Evolutionary conservation across 2,113 vertebrate species (phyloP).

Genomic region (Cairina moschata): DNA sequence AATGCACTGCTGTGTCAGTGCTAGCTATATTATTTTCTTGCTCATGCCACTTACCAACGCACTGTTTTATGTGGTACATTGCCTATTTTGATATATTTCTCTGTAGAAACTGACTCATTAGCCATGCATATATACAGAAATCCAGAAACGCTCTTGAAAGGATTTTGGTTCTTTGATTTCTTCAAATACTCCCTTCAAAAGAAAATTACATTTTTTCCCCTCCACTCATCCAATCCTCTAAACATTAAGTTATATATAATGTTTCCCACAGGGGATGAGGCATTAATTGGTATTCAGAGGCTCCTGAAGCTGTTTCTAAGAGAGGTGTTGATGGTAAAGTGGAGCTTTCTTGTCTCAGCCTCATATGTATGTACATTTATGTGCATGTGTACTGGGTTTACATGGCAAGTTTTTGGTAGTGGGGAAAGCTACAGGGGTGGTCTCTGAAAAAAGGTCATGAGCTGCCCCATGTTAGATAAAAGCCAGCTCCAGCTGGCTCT

Average conservation of each 20-base stretch:
- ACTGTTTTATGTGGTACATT: background rate
- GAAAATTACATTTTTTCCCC: background rate
- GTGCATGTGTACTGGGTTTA: background rate
- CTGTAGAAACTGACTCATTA: background rate
- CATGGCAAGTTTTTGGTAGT: background rate
- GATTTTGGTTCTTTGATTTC: background rate
- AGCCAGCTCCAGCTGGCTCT: no score
- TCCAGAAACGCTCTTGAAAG: conserved; percentile 12
- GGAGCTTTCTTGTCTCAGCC: accelerated
- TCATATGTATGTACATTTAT: background rate
- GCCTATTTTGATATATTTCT: background rate
- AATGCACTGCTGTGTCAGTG: background rate
- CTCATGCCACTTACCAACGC: background rate
- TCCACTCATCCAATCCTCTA: background rate
- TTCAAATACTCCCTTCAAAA: background rate
- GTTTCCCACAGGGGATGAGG: background rate
- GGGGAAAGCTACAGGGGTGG: background rate
- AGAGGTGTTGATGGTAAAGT: background rate
- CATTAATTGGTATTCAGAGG: background rate
- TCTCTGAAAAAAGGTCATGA: background rate
- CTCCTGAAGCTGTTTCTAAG: background rate
- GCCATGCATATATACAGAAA: background rate
- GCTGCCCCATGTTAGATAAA: background rate
- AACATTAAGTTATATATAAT: background rate
- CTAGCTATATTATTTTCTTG: background rate